These are phyloP conservation scores for Pristiophorus japonicus DNA, from an alignment of 2,113 vertebrate species.

Conservation along the genomic window DNA sequence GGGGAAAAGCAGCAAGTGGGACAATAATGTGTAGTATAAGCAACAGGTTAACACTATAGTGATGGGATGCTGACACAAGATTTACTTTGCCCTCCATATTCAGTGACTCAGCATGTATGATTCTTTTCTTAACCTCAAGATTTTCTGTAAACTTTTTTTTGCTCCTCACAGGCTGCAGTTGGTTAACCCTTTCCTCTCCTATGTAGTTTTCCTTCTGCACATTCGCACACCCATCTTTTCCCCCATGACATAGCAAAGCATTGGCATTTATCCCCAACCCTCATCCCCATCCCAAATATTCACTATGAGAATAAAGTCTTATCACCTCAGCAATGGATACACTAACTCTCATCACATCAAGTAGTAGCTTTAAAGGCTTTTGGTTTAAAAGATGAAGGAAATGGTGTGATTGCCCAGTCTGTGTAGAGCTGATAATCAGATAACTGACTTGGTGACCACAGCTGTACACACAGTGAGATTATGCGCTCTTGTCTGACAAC, in stretches of 20 bases:
- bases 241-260: not conserved
- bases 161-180: not conserved
- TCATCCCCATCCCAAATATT: not conserved
- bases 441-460: not conserved
- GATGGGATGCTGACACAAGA: not conserved
- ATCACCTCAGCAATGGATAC: not conserved
- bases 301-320: not conserved
- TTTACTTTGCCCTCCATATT: not conserved
- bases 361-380: not conserved
- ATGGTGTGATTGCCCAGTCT: not conserved
- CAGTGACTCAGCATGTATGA: not conserved
- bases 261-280: not conserved
- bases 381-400: not conserved
- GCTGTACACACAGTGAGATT: conserved; percentile 24
- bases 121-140: not conserved
- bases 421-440: conserved; percentile 6
- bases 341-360: not conserved
- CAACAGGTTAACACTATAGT: not conserved
- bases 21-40: too few relatives aligned
- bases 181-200: not conserved
- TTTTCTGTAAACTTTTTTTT: not conserved
- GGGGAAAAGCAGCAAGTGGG: not conserved
- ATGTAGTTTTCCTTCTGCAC: not conserved
- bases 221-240: not conserved
- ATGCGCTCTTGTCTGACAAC: not conserved